Base-by-base conservation (phyloP, 2,888 invertebrate genomes). In the Harpagoxenus sublaevis region DNA sequence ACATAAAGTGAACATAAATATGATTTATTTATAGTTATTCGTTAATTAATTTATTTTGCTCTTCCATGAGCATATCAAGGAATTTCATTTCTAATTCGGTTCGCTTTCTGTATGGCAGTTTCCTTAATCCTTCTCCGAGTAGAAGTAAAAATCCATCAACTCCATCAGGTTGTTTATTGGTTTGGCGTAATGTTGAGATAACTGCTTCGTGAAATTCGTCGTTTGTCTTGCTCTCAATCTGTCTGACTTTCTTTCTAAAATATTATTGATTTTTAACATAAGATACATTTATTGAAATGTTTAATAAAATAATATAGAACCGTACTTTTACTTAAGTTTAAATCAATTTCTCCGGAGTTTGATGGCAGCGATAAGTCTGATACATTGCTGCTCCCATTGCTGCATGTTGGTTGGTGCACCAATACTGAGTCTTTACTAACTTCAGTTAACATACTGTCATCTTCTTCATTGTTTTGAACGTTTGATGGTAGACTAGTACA, bases 41-140 rank as follows among this genome's bases (percentile, higher is more conserved):
- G 35, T 35, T 35, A 35, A 6, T 35, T 35, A 39, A 18, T 6
- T 70, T 45, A 1, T 71, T 23, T 55, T 71, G 53, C 3, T 71
- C 45, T 6, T 71, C 39, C 23, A 55, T 71, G 2, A 71, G 1
- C 39, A 71, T 48, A 0, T 12, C 9, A 15, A 55, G 23, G 15
- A 71, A 55, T 55, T 53, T 55, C 18, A 55, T 8, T 45, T 71
- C 4, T 28, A 71, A 5, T n/a, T 48, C 15, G 0, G 12, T 18
- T 55, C 6, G 6, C 0, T 55, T 31, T 71, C 53, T 53, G 2
- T 55, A 71, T 2, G 70, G 39, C 8, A 71, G 8, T 71, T 71
- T 71, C 53, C 70, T 35, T 53, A 70, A 53, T 23, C 70, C 70
- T 70, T 70, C 70, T 3, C 53, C 35, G 8, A 71, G 23, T 53